phyloP scores from a whole-genome alignment of 2,888 invertebrate species.

The Tridacna crocea region DNA sequence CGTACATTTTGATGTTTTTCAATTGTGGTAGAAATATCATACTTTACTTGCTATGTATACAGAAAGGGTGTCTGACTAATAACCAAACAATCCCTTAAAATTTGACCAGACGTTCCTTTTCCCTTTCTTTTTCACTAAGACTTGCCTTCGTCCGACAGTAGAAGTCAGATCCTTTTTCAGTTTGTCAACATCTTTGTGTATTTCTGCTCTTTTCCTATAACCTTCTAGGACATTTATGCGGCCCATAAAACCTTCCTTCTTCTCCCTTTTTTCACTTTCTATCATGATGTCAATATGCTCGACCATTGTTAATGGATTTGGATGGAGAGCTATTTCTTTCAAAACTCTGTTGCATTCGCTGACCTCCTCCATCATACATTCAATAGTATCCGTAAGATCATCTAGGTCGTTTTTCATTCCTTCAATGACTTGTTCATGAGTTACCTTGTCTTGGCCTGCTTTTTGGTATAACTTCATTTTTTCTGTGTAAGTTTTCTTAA shows the following conservation, averaged over 20 bases:
- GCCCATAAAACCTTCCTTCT: constrained; percentile 33
- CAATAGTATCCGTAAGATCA: constrained; percentile 22
- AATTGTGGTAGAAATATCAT: no score
- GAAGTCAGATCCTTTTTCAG: neutral
- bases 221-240: constrained; percentile 23
- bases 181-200: constrained; percentile 26
- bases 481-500: constrained; percentile 42
- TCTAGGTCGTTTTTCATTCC: constrained; percentile 40
- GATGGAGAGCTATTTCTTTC: constrained; percentile 46
- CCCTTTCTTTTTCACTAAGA: neutral
- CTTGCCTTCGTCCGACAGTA: neutral
- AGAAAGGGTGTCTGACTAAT: no score
- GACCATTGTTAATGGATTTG: constrained; percentile 43
- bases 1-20: no score
- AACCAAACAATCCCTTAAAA: neutral
- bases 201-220: constrained; percentile 28
- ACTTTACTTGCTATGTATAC: no score
- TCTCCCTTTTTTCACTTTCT: constrained; percentile 49
- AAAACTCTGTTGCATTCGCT: constrained; percentile 40
- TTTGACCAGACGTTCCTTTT: neutral
- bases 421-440: constrained; percentile 31
- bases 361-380: constrained; percentile 32
- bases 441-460: constrained; percentile 35
- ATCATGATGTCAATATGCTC: constrained; percentile 59
- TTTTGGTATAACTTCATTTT: constrained; percentile 36